Percentiles rank a stretch among this genome's conserved stretches.
Evolutionary conservation across 92 coral and sea anemone genomes (phyloP).

Genomic region (Desmophyllum pertusum): DNA sequence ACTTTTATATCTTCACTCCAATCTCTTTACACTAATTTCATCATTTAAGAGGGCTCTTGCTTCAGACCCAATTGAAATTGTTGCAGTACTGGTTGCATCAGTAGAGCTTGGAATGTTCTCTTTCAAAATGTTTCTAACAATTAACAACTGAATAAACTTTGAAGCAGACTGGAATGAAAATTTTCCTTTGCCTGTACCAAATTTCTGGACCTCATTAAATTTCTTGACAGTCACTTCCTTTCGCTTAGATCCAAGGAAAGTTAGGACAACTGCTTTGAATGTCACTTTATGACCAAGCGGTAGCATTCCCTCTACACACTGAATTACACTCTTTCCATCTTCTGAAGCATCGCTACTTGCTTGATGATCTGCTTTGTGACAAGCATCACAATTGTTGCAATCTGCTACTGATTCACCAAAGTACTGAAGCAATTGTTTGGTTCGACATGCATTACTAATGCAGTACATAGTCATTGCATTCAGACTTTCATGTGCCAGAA

Average conservation of each 20-base stretch:
- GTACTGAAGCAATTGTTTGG: too few species aligned
- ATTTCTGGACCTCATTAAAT: not conserved
- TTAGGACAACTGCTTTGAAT: not conserved
- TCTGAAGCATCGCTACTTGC: not conserved
- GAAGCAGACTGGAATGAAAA: slow-evolving; percentile 6
- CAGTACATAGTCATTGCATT: too few species aligned
- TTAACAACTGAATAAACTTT: not conserved
- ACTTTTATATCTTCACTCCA: not conserved
- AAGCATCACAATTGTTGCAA: too few species aligned
- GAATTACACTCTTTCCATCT: not conserved
- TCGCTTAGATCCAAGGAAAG: slow-evolving; percentile 32
- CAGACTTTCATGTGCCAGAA: too few species aligned
- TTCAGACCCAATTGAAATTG: not conserved
- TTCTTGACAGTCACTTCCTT: slow-evolving; percentile 32
- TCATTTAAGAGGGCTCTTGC: not conserved
- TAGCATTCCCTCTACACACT: not conserved
- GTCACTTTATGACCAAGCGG: slow-evolving; percentile 8
- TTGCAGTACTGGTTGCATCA: not conserved
- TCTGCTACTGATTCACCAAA: too few species aligned
- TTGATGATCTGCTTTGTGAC: not conserved
- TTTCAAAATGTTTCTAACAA: slow-evolving; percentile 8
- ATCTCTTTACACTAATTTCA: not conserved
- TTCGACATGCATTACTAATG: too few species aligned
- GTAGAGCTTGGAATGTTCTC: not conserved
- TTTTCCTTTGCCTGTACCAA: not conserved